Percentiles rank a stretch among this genome's conserved stretches.
These are phyloP conservation scores for Gambusia affinis DNA, from an alignment of 2,113 vertebrate species.

Conservation along the genomic window DNA sequence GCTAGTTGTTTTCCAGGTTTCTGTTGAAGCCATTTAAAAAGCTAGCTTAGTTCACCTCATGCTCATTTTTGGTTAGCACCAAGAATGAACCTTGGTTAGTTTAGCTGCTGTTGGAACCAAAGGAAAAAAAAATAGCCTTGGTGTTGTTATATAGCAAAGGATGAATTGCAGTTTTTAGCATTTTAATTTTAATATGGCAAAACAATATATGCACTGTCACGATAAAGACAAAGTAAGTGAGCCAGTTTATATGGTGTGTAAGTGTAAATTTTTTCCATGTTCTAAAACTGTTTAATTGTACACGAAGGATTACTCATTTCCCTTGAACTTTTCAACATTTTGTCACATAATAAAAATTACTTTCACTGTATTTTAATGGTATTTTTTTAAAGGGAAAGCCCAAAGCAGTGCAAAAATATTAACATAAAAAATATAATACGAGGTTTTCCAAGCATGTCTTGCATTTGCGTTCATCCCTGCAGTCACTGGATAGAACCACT, in stretches of 20 bases:
- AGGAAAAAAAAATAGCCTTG: neutral
- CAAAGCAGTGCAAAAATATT: too few species aligned
- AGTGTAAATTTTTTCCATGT: neutral
- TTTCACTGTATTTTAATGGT: too few species aligned
- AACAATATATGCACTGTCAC: neutral
- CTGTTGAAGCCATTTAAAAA: conserved; percentile 4
- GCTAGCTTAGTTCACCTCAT: neutral
- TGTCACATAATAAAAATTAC: too few species aligned
- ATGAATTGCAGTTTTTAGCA: neutral
- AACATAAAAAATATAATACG: too few species aligned
- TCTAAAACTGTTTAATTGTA: neutral
- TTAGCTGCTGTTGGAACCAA: neutral
- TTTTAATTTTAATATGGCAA: neutral
- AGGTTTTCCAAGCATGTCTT: too few species aligned
- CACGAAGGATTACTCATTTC: neutral
- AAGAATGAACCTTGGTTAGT: neutral
- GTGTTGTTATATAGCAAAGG: too few species aligned
- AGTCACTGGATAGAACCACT: too few species aligned
- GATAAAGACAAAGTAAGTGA: neutral
- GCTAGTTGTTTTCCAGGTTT: conserved; percentile 4
- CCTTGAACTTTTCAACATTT: too few species aligned
- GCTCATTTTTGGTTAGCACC: neutral
- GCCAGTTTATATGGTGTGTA: neutral
- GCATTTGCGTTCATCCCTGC: too few species aligned
- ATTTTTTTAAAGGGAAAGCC: too few species aligned